A percentile compares a stretch with the other conserved stretches of the same genome.
These are phyloP conservation scores for Sula dactylatra DNA, from an alignment of 2,113 vertebrate species.

Conservation along the genomic window DNA sequence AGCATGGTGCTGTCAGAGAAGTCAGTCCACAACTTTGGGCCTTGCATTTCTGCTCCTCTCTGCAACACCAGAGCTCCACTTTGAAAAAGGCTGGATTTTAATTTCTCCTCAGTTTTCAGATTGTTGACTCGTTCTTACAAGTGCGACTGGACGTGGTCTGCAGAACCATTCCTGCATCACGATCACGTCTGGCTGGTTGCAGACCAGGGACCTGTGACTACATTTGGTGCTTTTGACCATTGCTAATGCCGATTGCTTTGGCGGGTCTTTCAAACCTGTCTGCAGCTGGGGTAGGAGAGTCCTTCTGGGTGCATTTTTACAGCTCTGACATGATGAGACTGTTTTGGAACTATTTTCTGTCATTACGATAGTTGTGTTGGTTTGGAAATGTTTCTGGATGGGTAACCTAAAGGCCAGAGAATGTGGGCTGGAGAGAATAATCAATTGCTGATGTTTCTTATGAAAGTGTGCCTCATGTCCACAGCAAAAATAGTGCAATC, in stretches of 20 bases:
- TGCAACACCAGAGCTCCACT: neutral
- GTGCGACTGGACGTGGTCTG: fast-evolving
- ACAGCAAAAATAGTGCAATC: neutral
- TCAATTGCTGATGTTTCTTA: neutral
- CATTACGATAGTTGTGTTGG: neutral
- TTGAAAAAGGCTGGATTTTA: neutral
- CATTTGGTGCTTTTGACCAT: neutral
- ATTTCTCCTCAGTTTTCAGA: neutral
- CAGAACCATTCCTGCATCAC: neutral
- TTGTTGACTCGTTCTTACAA: neutral
- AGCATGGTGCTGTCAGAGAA: neutral
- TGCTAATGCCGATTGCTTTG: neutral
- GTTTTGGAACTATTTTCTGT: neutral
- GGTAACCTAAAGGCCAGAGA: neutral
- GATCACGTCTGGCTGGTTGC: neutral
- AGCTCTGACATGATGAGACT: neutral
- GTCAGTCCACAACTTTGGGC: neutral
- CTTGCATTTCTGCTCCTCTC: neutral
- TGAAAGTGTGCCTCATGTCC: neutral
- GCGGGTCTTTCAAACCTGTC: neutral
- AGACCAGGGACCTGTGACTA: neutral
- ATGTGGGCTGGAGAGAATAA: neutral
- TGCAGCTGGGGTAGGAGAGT: neutral
- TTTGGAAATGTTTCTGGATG: neutral
- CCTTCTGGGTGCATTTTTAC: neutral